These are phyloP conservation scores for Phoxinus phoxinus DNA, from an alignment of 2,113 vertebrate genomes.

Conservation along the genomic window DNA sequence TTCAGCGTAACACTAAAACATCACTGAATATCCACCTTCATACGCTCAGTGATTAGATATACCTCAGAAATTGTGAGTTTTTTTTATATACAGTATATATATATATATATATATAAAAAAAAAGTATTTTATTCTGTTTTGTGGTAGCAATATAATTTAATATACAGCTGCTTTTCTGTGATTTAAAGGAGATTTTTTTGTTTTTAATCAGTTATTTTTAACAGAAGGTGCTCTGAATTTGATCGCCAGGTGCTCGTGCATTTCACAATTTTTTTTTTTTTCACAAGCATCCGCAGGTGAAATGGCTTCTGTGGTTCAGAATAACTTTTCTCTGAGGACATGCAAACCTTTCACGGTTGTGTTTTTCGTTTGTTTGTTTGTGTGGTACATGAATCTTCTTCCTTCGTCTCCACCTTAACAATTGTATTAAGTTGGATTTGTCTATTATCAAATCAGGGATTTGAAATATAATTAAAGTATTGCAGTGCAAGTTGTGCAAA, in stretches of 20 bases:
- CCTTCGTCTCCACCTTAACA: conserved; percentile 26
- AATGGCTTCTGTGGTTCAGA: conserved; percentile 2
- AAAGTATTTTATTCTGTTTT: conserved; percentile 46
- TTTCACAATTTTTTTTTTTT: background rate
- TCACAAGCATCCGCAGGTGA: background rate
- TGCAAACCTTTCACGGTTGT: background rate
- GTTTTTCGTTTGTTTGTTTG: conserved; percentile 10
- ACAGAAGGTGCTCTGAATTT: conserved; percentile 40
- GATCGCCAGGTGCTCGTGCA: conserved; percentile 17
- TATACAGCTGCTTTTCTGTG: conserved; percentile 42
- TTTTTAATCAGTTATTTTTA: background rate
- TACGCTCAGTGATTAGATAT: conserved; percentile 37
- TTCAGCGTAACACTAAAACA: background rate
- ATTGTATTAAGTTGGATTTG: conserved; percentile 27
- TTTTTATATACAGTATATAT: background rate
- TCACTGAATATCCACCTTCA: conserved; percentile 24
- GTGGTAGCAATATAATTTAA: conserved; percentile 47
- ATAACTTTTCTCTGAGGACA: conserved; percentile 4
- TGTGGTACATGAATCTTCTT: conserved; percentile 25
- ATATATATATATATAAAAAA: background rate
- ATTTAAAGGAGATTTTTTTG: conserved; percentile 2
- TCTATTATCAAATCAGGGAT: conserved; percentile 51
- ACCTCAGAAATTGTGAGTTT: conserved; percentile 26
- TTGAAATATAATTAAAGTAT: conserved; percentile 38
- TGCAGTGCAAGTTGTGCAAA: conserved; percentile 42